A percentile compares a stretch with the other conserved stretches of the same genome.
Conservation (phyloP, 64 coral and sea anemone species). For the Actinia equina region DNA sequence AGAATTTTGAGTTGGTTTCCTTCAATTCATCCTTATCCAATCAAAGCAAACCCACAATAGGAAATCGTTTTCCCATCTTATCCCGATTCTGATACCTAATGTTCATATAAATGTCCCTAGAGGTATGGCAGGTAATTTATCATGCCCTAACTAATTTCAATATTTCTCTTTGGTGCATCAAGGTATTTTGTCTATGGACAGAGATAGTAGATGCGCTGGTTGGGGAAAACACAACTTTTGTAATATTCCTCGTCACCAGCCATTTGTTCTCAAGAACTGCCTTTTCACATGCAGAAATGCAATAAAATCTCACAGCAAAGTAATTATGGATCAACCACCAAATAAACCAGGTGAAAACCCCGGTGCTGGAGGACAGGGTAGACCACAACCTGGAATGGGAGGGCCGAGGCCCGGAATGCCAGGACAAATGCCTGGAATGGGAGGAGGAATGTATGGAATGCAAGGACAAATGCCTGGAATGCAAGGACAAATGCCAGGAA, state of each 20-base stretch:
- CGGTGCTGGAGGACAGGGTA: neutral
- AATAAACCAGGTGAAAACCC: constrained; percentile 12
- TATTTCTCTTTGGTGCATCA: neutral
- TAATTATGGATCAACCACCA: neutral
- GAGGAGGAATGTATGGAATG: neutral
- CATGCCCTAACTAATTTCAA: neutral
- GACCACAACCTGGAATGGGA: neutral
- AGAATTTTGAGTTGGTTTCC: too few relatives aligned
- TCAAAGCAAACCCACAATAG: too few relatives aligned
- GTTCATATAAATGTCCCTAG: too few relatives aligned
- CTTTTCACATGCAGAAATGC: constrained; percentile 35
- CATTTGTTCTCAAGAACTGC: constrained; percentile 47
- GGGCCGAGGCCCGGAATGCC: neutral
- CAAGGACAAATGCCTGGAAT: neutral
- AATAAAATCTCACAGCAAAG: neutral
- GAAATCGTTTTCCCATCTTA: too few relatives aligned
- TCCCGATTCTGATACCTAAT: too few relatives aligned
- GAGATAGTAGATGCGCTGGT: constrained; percentile 45
- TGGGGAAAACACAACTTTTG: constrained; percentile 36
- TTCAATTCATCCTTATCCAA: too few relatives aligned
- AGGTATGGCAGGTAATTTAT: too few relatives aligned
- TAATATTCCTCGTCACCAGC: constrained; percentile 24
- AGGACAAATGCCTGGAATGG: constrained; percentile 6
- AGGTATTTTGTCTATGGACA: constrained; percentile 31
- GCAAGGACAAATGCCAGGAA: neutral